Evolutionary conservation across 2,888 invertebrate species (phyloP).

Genomic region (Phortica magna): DNA sequence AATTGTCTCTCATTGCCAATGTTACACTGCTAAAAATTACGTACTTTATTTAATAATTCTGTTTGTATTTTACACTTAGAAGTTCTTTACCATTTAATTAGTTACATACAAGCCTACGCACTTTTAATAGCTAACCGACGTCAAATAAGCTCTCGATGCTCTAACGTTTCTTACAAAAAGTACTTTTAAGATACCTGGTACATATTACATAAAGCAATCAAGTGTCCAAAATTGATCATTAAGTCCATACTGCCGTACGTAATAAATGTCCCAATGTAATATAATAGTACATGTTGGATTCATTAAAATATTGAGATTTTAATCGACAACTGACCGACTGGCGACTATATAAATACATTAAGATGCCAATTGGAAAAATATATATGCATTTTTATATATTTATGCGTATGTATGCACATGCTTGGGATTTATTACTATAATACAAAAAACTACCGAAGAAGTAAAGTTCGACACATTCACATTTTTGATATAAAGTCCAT

Average conservation of each 20-base stretch:
- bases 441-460: slow-evolving; percentile 21
- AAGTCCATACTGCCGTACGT: no score
- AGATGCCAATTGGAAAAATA: slow-evolving; percentile 18
- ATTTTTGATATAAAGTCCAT: slow-evolving; percentile 5
- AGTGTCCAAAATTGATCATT: no score
- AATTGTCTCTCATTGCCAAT: neutral
- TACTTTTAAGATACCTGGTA: no score
- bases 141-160: neutral
- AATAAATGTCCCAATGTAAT: no score
- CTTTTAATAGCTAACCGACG: neutral
- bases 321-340: neutral
- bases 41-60: slow-evolving; percentile 7
- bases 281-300: no score
- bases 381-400: neutral
- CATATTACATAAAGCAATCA: no score
- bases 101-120: neutral
- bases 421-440: no score
- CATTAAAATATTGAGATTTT: neutral
- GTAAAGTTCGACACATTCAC: slow-evolving; percentile 29
- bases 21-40: slow-evolving; percentile 6
- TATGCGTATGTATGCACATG: neutral
- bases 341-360: slow-evolving; percentile 6
- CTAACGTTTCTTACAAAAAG: no score
- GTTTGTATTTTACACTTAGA: slow-evolving; percentile 1
- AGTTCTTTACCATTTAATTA: neutral